phyloP scores from a whole-genome alignment of 1,140 invertebrate species.

The Condylostylus longicornis region DNA sequence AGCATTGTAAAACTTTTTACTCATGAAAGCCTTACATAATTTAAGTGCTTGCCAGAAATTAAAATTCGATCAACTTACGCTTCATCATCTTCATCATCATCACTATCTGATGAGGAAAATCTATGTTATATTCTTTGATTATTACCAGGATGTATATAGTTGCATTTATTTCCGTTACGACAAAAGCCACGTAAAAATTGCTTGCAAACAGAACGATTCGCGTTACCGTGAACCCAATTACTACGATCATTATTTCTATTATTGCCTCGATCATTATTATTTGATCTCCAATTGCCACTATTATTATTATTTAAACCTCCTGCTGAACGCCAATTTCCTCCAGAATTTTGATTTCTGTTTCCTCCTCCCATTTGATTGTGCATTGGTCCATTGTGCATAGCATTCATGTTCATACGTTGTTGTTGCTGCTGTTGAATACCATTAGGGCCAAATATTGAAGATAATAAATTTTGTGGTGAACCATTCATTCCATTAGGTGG shows the following conservation, averaged over 20 bases:
- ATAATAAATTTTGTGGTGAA: slow-evolving; percentile 5
- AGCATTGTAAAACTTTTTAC: no score
- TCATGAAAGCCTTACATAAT: no score
- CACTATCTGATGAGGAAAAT: no score
- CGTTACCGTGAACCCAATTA: slow-evolving; percentile 36
- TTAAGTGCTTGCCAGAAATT: no score
- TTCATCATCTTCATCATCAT: no score
- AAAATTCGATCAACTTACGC: no score
- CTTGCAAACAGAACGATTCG: slow-evolving; percentile 44
- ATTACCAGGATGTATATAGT: slow-evolving; percentile 57
- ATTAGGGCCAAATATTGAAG: slow-evolving; percentile 7
- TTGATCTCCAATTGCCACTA: no score
- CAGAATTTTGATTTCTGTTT: slow-evolving; percentile 3
- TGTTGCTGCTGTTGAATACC: slow-evolving; percentile 7
- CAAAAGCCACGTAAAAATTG: slow-evolving; percentile 65
- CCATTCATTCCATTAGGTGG: slow-evolving; percentile 9
- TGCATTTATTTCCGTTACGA: slow-evolving; percentile 57
- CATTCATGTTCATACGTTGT: slow-evolving; percentile 6
- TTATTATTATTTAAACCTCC: slow-evolving; percentile 6
- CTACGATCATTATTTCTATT: slow-evolving; percentile 32
- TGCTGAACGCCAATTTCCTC: slow-evolving; percentile 7
- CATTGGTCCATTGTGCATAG: slow-evolving; percentile 16
- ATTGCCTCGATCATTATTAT: no score
- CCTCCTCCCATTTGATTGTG: slow-evolving; percentile 15
- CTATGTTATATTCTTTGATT: no score